Percentiles rank a stretch among this genome's conserved stretches.
Evolutionary conservation across 2,113 vertebrate genomes (phyloP).

Genomic region (Thryonomys swinderianus): DNA sequence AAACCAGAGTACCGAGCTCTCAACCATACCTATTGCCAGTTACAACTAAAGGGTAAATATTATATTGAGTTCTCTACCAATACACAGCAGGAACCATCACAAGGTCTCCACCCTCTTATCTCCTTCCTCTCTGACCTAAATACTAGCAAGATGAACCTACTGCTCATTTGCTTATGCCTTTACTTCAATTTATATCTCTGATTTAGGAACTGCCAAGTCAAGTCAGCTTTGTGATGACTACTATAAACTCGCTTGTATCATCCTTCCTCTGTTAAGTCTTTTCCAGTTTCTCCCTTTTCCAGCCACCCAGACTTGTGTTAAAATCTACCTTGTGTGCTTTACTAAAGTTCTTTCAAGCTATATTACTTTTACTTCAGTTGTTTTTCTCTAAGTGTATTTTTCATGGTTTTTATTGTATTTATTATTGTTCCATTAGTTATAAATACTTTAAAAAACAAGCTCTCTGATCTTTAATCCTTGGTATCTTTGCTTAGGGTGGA

Average conservation of each 20-base stretch:
- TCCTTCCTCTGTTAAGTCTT: not conserved
- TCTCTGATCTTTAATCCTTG: not conserved
- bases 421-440: not conserved
- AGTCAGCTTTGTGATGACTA: not conserved
- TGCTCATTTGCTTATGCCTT: not conserved
- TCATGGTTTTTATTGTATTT: not conserved
- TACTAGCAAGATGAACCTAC: not conserved
- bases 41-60: not conserved
- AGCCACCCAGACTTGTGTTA: not conserved
- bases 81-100: not conserved
- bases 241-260: not conserved
- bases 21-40: not conserved
- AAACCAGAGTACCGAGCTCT: not conserved
- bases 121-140: not conserved
- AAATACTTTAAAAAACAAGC: not conserved
- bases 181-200: not conserved
- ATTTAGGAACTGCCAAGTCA: not conserved
- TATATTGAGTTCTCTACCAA: not conserved
- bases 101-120: not conserved
- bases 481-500: not conserved
- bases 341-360: not conserved
- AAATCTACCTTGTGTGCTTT: not conserved
- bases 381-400: not conserved
- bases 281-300: not conserved
- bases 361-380: not conserved